phyloP scores from a whole-genome alignment of 1,140 invertebrate species.

The Araneus ventricosus region DNA sequence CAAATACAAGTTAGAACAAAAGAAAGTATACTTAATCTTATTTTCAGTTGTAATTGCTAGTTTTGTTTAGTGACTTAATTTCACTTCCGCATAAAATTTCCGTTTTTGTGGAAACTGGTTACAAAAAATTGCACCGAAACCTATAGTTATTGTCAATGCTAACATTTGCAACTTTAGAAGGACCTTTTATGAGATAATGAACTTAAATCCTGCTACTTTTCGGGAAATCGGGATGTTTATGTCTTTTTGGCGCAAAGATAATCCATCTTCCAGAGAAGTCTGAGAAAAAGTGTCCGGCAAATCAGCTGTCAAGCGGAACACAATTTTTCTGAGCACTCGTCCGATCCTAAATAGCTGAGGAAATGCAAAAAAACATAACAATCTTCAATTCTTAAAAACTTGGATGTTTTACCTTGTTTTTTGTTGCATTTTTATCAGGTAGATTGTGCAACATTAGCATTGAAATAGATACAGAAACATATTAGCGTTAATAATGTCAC shows the following conservation, averaged over 20 bases:
- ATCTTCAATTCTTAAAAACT: not conserved
- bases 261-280: not conserved
- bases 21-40: no score
- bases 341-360: not conserved
- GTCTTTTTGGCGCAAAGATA: not conserved
- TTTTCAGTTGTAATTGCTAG: not conserved
- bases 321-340: conserved; percentile 31
- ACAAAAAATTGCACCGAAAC: not conserved
- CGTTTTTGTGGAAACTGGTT: not conserved
- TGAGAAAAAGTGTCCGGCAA: not conserved
- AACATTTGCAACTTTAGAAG: not conserved
- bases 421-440: conserved; percentile 1
- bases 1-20: no score
- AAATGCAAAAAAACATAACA: not conserved
- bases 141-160: not conserved
- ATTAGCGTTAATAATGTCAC: not conserved
- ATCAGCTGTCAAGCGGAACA: conserved; percentile 6
- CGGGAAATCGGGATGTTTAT: not conserved
- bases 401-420: not conserved
- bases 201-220: not conserved
- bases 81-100: not conserved
- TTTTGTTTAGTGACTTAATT: not conserved
- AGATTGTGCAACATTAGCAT: not conserved
- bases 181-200: not conserved
- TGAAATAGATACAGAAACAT: not conserved